These are phyloP conservation scores for Dryococelus australis DNA, from an alignment of 2,888 invertebrate species.

Conservation along the genomic window DNA sequence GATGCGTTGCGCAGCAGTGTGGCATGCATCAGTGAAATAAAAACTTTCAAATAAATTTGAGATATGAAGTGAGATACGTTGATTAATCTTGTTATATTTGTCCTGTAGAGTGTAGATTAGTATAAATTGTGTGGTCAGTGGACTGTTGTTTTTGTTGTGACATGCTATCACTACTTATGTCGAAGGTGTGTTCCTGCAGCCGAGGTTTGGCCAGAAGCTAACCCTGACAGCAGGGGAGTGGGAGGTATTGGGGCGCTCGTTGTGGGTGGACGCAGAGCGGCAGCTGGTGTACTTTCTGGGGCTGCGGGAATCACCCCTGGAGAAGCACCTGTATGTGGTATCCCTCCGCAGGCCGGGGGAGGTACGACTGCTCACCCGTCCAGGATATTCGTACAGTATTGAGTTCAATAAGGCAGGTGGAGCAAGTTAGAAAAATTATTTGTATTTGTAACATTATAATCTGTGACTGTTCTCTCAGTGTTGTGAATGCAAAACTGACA, in stretches of 20 bases:
- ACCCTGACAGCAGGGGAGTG: constrained; percentile 90
- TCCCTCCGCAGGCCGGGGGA: constrained; percentile 75
- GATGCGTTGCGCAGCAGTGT: too few species aligned
- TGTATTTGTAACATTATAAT: neutral
- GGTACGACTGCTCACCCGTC: constrained; percentile 77
- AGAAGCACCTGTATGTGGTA: constrained; percentile 90
- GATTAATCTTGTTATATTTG: too few species aligned
- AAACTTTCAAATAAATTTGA: too few species aligned
- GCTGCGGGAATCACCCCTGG: constrained; percentile 87
- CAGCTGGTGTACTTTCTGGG: constrained; percentile 91
- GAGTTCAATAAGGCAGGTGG: constrained; percentile 75
- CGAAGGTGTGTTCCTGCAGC: constrained; percentile 45
- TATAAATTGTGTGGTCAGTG: neutral
- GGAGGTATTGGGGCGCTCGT: constrained; percentile 85
- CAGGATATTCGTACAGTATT: constrained; percentile 85
- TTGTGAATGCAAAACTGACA: neutral
- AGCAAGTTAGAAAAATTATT: constrained; percentile 47
- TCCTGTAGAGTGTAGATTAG: too few species aligned
- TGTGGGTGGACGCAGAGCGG: constrained; percentile 85
- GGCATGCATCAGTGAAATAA: too few species aligned
- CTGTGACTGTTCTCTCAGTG: neutral
- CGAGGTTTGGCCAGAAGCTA: constrained; percentile 58
- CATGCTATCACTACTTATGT: neutral
- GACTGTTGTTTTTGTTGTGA: neutral
- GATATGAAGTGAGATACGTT: too few species aligned